phyloP scores from a whole-genome alignment of 2,113 vertebrate species.

The Notarius quadriscutis region DNA sequence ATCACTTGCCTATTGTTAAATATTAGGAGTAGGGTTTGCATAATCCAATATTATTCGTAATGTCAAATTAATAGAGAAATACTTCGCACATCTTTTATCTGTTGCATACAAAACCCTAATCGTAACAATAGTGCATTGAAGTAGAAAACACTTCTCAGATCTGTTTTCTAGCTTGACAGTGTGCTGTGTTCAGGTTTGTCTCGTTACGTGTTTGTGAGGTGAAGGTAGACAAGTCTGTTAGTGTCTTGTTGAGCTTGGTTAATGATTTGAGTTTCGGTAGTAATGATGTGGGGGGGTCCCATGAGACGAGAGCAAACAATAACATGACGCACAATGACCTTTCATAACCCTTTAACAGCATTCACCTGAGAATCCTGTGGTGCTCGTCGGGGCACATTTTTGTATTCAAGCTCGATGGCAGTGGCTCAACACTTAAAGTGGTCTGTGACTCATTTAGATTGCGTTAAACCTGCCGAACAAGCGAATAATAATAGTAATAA shows the following conservation, averaged over 20 bases:
- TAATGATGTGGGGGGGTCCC: conserved; percentile 36
- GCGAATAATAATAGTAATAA: neutral
- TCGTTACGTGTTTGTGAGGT: conserved; percentile 4
- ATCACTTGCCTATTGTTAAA: neutral
- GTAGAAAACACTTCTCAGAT: neutral
- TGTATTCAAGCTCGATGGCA: neutral
- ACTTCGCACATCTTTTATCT: neutral
- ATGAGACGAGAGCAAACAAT: neutral
- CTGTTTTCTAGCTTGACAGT: neutral
- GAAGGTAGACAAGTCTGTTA: conserved; percentile 40
- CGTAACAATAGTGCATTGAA: neutral
- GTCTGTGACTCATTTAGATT: conserved; percentile 3
- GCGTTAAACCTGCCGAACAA: neutral
- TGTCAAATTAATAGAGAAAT: neutral
- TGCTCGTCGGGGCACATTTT: neutral
- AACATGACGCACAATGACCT: neutral
- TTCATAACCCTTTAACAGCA: neutral
- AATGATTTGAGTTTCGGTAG: conserved; percentile 59
- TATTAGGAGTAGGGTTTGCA: neutral
- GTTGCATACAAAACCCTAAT: neutral
- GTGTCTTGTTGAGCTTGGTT: conserved; percentile 66
- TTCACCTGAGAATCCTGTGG: neutral
- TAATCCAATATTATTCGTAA: no score
- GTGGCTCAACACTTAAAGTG: neutral
- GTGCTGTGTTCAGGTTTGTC: conserved; percentile 27